Conservation (phyloP, 2,113 vertebrate species). For the Aramus guarauna region DNA sequence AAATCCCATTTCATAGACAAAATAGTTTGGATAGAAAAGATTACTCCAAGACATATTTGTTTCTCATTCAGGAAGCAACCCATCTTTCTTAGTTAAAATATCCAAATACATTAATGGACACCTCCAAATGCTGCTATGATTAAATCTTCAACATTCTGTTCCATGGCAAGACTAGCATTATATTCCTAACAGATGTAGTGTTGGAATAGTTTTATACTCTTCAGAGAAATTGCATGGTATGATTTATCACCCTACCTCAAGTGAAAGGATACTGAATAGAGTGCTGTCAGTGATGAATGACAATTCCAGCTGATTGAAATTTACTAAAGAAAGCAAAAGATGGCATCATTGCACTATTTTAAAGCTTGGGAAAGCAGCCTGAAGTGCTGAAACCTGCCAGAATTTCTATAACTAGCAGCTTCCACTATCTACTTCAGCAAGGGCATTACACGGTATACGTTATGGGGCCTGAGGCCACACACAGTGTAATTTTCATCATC, state of each 20-base stretch:
- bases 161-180: background rate
- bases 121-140: background rate
- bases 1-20: background rate
- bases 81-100: background rate
- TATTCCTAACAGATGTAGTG: conserved; percentile 31
- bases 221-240: background rate
- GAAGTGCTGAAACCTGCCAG: background rate
- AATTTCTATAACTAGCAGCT: background rate
- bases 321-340: background rate
- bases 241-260: conserved; percentile 22
- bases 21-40: background rate
- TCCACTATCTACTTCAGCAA: background rate
- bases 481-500: background rate
- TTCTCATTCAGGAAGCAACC: background rate
- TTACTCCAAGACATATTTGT: background rate
- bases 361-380: background rate
- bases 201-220: background rate
- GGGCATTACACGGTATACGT: background rate
- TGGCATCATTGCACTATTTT: background rate
- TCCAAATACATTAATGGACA: background rate
- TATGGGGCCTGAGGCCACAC: background rate
- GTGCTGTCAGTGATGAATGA: background rate
- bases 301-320: background rate
- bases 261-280: background rate
- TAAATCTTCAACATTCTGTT: background rate